phyloP scores from a whole-genome alignment of 1,140 invertebrate genomes.

The Pseudachorutes palmiensis region DNA sequence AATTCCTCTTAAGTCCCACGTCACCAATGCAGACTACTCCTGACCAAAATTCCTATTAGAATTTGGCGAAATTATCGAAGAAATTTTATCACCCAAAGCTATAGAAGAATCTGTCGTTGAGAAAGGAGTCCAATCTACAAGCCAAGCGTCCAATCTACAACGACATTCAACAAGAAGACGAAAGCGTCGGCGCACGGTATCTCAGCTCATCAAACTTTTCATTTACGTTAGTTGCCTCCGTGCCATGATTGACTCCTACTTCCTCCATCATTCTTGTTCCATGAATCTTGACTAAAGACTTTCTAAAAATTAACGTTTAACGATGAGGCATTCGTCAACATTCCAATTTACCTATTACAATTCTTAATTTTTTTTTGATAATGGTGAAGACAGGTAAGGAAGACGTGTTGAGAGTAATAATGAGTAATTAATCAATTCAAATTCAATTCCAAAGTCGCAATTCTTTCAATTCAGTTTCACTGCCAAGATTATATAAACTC shows the following conservation, averaged over 20 bases:
- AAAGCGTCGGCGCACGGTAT: conserved; percentile 12
- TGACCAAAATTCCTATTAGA: conserved; percentile 34
- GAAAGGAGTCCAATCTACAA: background rate
- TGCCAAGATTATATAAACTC: no score
- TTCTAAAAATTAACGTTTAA: no score
- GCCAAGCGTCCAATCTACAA: background rate
- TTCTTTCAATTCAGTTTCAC: no score
- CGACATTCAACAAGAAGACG: background rate
- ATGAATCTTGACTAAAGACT: background rate
- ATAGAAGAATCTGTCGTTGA: no score
- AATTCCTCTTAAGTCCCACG: conserved; percentile 37
- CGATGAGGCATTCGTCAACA: no score
- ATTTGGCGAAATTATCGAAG: conserved; percentile 29
- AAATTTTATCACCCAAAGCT: conserved; percentile 26
- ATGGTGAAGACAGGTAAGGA: background rate
- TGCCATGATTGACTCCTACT: no score
- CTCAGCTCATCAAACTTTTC: conserved; percentile 27
- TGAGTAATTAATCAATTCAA: background rate
- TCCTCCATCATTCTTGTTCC: no score
- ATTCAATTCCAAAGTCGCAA: background rate
- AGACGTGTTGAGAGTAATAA: background rate
- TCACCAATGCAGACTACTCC: conserved; percentile 25
- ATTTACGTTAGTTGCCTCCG: conserved; percentile 33
- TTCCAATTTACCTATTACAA: background rate
- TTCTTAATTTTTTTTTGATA: no score